Evolutionary conservation across 2,888 invertebrate species (phyloP), one percentile per base, ranked within the genome.

Genomic region (Chalcosyrphus nemorum): DNA sequence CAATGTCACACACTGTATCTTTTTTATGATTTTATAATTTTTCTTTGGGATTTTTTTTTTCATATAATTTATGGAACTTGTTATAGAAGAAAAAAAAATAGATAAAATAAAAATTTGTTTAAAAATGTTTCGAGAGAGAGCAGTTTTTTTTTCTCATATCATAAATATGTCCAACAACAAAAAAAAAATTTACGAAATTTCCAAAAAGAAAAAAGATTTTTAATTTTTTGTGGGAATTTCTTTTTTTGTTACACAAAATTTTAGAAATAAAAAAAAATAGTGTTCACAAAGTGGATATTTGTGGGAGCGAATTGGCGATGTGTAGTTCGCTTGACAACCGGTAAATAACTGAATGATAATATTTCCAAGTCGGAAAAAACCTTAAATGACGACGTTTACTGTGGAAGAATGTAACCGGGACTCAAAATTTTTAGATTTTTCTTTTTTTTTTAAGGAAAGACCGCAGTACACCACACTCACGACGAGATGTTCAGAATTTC

Each of bases 311-410:
- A 56, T 70, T 57, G 47, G 13, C 13, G 19, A 47, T 61, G 59
- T 72, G 81, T 77, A 54, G 47, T 54, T 66, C 59, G 59, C 61
- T 82, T 76, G 66, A 72, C 81, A 82, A 82, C 81, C 81, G 81
- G 81, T 77, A 82, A 82, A 77, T 82, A 82, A 82, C 81, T 82
- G 71, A 82, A 72, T 72, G 71, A 77, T 66, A 75, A 29, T 72
- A 61, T 81, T 82, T 82, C 47, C 76, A 77, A 71, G 54, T 47
- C 66, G 57, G 59, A 71, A 81, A 75, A 76, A 38, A 19, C 70
- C 70, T 45, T 32, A 41, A 63, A 63, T 38, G 70, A 72, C 45
- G 65, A 59, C 4, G 35, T 59, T 59, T 47, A 11, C 29, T 54
- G 52, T 9, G 15, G 17, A 65, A 61, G 47, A 71, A 74, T 61